A percentile compares a stretch with the other conserved stretches of the same genome.
Evolutionary conservation across 2,113 vertebrate species (phyloP).

Genomic region (Pseudorasbora parva): DNA sequence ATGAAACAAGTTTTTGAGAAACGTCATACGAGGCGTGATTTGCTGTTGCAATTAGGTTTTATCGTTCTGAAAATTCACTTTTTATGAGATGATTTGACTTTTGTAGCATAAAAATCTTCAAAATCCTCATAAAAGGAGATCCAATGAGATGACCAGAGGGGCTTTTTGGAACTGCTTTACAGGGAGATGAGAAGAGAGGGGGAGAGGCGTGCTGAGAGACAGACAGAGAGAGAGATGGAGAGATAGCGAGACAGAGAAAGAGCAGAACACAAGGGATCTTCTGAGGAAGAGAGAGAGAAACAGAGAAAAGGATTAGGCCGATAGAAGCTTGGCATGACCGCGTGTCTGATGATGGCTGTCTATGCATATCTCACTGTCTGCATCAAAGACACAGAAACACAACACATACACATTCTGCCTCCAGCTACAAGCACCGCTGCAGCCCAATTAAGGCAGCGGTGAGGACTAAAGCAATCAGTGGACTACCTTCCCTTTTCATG

Average conservation of each 20-base stretch:
- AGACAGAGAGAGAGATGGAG: conserved; percentile 44
- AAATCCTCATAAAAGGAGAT: conserved; percentile 57
- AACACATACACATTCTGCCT: conserved; percentile 71
- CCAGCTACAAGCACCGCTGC: conserved; percentile 87
- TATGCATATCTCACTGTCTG: conserved; percentile 73
- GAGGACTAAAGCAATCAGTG: conserved; percentile 90
- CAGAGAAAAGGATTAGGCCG: conserved; percentile 46
- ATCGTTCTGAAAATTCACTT: conserved; percentile 49
- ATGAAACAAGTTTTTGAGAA: conserved; percentile 48
- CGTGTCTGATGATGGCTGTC: conserved; percentile 74
- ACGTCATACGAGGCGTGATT: conserved; percentile 55
- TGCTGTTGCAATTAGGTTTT: conserved; percentile 59
- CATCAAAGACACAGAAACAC: conserved; percentile 70
- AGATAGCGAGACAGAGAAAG: conserved; percentile 44
- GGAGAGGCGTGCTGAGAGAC: conserved; percentile 44
- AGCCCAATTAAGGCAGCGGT: conserved; percentile 99
- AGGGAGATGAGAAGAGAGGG: conserved; percentile 42
- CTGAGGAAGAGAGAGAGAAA: conserved; percentile 57
- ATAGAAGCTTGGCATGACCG: conserved; percentile 74
- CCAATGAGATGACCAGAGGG: conserved; percentile 56
- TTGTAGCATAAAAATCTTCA: conserved; percentile 41
- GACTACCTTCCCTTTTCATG: conserved; percentile 80
- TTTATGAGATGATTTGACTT: conserved; percentile 56
- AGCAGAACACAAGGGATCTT: conserved; percentile 45
- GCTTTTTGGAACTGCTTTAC: conserved; percentile 51